Evolutionary conservation across 92 coral and sea anemone genomes (phyloP).

Genomic region (Phenganax stokvisi): DNA sequence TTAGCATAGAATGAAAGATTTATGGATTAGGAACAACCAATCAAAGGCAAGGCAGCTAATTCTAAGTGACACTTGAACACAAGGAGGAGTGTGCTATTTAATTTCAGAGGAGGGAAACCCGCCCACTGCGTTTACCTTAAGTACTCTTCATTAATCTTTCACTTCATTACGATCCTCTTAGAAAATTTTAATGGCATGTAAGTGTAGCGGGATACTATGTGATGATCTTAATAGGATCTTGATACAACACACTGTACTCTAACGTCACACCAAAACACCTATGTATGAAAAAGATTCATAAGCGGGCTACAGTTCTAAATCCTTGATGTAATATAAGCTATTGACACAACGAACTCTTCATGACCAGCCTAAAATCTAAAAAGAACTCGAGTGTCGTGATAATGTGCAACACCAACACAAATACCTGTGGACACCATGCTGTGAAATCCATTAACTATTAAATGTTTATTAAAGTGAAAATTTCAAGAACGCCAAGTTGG

Average conservation of each 20-base stretch:
- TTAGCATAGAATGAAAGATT: conserved; percentile 6
- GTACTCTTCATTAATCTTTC: conserved; percentile 22
- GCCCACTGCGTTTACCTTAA: conserved; percentile 58
- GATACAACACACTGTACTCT: not conserved
- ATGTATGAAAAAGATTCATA: not conserved
- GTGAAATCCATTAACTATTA: conserved; percentile 32
- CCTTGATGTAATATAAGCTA: not conserved
- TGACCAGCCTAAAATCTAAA: not conserved
- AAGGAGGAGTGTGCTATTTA: conserved; percentile 83
- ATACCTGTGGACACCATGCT: conserved; percentile 26
- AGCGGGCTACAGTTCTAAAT: not conserved
- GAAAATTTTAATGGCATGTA: not conserved
- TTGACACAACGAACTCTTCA: not conserved
- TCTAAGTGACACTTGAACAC: conserved; percentile 33
- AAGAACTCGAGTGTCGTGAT: not conserved
- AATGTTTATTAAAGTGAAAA: not conserved
- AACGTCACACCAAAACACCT: not conserved
- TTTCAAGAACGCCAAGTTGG: not conserved
- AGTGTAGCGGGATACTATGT: not conserved
- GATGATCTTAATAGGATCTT: not conserved
- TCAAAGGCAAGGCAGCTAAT: conserved; percentile 16
- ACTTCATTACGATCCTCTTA: not conserved
- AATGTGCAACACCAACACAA: not conserved
- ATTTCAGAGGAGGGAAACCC: conserved; percentile 83
- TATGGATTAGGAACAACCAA: conserved; percentile 23